phyloP scores from a whole-genome alignment of 2,797 vertebrate genomes.

The Lycodopsis pacificus region DNA sequence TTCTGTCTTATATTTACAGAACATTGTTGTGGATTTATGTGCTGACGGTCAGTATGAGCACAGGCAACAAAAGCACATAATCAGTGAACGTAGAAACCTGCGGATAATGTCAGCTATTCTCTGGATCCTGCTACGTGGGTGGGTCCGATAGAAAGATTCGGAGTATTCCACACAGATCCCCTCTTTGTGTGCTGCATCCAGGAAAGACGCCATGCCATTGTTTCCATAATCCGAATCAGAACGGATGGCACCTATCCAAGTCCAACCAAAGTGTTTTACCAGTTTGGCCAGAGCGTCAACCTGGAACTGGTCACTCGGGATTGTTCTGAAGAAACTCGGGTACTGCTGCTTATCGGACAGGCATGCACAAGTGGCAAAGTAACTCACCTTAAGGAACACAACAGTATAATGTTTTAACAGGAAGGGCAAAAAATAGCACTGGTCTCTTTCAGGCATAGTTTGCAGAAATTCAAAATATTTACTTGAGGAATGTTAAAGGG shows the following conservation, averaged over 20 bases:
- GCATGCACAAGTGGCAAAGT: conserved; percentile 82
- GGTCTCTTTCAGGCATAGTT: background rate
- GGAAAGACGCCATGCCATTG: conserved; percentile 78
- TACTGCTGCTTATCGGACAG: conserved; percentile 80
- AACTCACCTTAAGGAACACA: conserved; percentile 72
- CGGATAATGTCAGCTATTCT: conserved; percentile 74
- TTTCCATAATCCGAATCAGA: conserved; percentile 83
- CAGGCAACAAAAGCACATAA: background rate
- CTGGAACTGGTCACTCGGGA: conserved; percentile 83
- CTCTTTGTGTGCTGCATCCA: conserved; percentile 64
- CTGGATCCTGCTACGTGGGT: conserved; percentile 64
- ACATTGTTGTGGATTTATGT: background rate
- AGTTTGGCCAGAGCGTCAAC: conserved; percentile 76
- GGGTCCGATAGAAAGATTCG: conserved; percentile 66
- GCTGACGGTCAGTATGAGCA: background rate
- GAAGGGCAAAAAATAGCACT: too few species aligned
- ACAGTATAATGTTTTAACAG: background rate
- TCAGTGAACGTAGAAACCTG: conserved; percentile 32
- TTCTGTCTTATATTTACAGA: too few species aligned
- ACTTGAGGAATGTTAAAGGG: conserved; percentile 77
- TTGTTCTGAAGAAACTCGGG: conserved; percentile 82
- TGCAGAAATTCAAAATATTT: background rate
- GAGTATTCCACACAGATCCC: conserved; percentile 81
- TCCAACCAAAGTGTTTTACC: conserved; percentile 82
- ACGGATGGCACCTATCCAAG: conserved; percentile 82